A percentile compares a stretch with the other conserved stretches of the same genome.
phyloP scores from a whole-genome alignment of 2,113 vertebrate genomes.

The Pteronura brasiliensis region DNA sequence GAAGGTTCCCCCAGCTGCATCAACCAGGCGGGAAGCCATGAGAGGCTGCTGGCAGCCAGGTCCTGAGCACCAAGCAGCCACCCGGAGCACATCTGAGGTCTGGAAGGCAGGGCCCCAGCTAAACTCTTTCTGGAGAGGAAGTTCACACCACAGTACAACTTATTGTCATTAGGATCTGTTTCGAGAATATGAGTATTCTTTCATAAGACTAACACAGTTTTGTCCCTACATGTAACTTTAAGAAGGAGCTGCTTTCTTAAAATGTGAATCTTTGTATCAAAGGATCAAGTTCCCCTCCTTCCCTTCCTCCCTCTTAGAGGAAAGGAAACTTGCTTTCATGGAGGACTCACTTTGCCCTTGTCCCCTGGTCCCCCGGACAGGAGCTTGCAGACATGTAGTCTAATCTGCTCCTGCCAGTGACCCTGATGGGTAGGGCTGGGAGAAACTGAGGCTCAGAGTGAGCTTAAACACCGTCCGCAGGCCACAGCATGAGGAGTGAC shows the following conservation, averaged over 20 bases:
- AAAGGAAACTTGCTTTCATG: neutral
- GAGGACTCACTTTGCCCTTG: neutral
- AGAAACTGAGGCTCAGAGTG: neutral
- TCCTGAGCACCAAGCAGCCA: neutral
- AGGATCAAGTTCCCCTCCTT: neutral
- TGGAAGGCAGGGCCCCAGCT: neutral
- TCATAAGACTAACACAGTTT: neutral
- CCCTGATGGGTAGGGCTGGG: accelerated
- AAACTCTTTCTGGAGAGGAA: neutral
- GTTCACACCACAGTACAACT: neutral
- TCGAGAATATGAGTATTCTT: neutral
- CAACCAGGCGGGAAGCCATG: neutral
- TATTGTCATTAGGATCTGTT: neutral
- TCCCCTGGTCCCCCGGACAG: neutral
- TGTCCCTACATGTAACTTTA: neutral
- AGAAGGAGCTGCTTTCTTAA: neutral
- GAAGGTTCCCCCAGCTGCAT: neutral
- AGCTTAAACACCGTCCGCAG: neutral
- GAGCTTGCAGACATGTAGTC: neutral
- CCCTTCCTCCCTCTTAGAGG: neutral
- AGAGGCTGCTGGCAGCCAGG: neutral
- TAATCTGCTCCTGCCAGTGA: neutral
- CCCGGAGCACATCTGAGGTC: neutral
- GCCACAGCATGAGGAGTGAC: neutral
- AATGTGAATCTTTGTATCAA: neutral